Evolutionary conservation across 2,888 invertebrate species (phyloP), one percentile per base, ranked within the genome.

Genomic region (Oegoconia quadripuncta): DNA sequence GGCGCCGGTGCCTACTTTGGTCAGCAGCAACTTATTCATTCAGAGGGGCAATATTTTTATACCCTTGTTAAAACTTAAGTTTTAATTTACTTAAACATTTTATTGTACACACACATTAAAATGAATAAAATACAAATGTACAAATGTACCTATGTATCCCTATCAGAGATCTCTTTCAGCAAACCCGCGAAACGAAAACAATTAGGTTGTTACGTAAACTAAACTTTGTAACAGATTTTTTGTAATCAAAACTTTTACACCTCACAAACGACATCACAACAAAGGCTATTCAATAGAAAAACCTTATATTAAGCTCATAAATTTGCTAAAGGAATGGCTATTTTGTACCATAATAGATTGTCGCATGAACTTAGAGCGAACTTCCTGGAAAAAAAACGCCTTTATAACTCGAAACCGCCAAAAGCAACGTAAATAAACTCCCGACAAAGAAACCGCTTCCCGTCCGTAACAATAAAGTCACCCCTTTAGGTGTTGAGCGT

Each of bases 371-470:
- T n/a, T n/a, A 27, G 7, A n/a, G 16, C 3, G 3, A 30, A n/a
- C 29, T 30, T 30, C 29, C 29, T 30, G 29, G 14, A 14, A 30
- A 17, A 16, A 30, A 30, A n/a, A 7, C 22, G n/a, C 12, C 13
- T 27, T 22, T 18, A 3, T 11, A 32, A 14, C 22, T 7, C 32
- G 7, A 14, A 36, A 37, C 41, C 41, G 15, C 41, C 26, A 35
- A 33, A 41, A 41, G 41, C 34, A 37, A 34, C 37, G 37, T 41
- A 37, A 37, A 41, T 41, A 41, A 41, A 37, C 8, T 13, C 12
- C 16, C 18, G 18, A 43, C 39, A 39, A 43, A 39, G 23, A 37
- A 34, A 34, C 28, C 20, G 16, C 27, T 36, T 43, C 37, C 39
- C 18, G 15, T 23, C 16, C 18, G 20, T 34, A 36, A 43, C 43